These are phyloP conservation scores for Scrobipalpa atriplicella DNA, from an alignment of 2,888 invertebrate species.

Conservation along the genomic window DNA sequence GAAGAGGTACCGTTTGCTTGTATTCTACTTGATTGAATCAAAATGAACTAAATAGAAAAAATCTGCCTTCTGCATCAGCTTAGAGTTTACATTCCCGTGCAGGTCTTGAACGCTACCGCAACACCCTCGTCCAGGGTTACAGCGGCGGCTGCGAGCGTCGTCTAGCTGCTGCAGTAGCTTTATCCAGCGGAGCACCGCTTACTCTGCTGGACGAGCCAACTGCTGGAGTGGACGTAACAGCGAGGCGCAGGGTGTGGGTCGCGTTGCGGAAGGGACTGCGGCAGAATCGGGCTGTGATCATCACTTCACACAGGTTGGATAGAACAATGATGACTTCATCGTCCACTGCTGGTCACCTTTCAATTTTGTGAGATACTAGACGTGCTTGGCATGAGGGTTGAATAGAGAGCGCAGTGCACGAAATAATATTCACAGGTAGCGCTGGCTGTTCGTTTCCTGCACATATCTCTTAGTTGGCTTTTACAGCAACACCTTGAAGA, in stretches of 20 bases:
- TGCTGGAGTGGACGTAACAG: conserved; percentile 86
- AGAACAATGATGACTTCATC: too few species aligned
- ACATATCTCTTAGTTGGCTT: too few species aligned
- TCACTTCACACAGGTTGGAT: conserved; percentile 86
- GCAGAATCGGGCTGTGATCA: conserved; percentile 78
- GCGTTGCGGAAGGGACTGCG: conserved; percentile 74
- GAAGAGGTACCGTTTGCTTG: too few species aligned
- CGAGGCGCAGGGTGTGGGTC: conserved; percentile 85
- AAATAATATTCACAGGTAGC: too few species aligned
- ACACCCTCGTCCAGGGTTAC: conserved; percentile 54
- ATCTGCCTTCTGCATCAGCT: not conserved
- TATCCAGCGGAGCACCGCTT: conserved; percentile 65
- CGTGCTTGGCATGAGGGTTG: too few species aligned
- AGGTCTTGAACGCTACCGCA: not conserved
- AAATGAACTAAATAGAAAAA: not conserved
- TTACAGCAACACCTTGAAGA: too few species aligned
- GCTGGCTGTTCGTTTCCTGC: too few species aligned
- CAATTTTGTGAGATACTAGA: too few species aligned
- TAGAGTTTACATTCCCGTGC: not conserved
- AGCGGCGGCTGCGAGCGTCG: conserved; percentile 90
- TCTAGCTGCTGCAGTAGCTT: conserved; percentile 43
- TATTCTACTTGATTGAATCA: not conserved
- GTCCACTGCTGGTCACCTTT: too few species aligned
- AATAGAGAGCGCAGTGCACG: too few species aligned
- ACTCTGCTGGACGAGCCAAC: conserved; percentile 89